Percentiles rank a stretch among this genome's conserved stretches.
Conservation (phyloP, 2,113 vertebrate species). For the Daphoenositta chrysoptera region DNA sequence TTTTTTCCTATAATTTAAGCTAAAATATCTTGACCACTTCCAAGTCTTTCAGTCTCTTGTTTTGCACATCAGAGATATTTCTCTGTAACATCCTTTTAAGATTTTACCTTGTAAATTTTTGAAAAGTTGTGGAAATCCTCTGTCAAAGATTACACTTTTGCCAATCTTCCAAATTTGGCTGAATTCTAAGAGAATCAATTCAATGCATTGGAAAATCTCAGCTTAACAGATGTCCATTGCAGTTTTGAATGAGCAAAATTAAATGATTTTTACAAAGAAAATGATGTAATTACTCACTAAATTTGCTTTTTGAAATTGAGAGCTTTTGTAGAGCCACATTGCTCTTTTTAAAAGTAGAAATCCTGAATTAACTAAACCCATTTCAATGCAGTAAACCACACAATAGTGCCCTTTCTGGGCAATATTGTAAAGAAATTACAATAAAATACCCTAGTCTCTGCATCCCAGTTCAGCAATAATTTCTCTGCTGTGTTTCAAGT, state of each 20-base stretch:
- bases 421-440: neutral
- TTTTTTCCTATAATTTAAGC: neutral
- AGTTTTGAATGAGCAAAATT: neutral
- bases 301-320: neutral
- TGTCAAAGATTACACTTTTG: neutral
- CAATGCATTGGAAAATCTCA: neutral
- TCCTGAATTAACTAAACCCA: neutral
- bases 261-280: neutral
- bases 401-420: neutral
- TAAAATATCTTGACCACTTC: neutral
- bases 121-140: neutral
- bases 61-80: neutral
- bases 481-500: neutral
- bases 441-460: neutral
- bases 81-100: neutral
- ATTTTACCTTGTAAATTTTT: neutral
- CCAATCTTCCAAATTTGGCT: neutral
- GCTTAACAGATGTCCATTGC: neutral
- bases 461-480: neutral
- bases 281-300: neutral
- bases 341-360: neutral
- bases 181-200: neutral
- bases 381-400: neutral
- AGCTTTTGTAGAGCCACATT: accelerated
- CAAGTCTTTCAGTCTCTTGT: neutral